Evolutionary conservation across 1,140 invertebrate species (phyloP), one percentile per base, ranked within the genome.

Genomic region (Drosophila arawakana): DNA sequence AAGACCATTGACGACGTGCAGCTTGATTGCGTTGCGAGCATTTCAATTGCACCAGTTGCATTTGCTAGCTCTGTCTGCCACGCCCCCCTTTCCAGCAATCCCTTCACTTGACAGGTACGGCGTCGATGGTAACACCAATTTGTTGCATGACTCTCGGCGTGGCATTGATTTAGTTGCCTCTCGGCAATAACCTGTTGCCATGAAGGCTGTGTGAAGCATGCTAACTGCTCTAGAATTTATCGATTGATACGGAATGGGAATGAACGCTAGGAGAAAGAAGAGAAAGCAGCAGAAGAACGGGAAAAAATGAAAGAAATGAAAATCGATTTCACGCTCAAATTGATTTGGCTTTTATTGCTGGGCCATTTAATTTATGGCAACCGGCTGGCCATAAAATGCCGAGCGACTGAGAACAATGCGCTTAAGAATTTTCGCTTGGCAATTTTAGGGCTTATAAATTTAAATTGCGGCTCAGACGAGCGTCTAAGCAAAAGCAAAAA

Each of bases 251-350:
- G 43, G 35, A 5, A 50, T 30, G 43, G 35, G 15, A 15, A 15
- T 21, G 3, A 41, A 57, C 30, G 35, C 18, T 35, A 25, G 41
- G 10, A 18, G 18, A 15, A 44, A 34, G 15, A 0, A 37, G 47
- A 30, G 25, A 2, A n/a, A 30, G 47, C 35, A 41, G 13, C 57
- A 55, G 67, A 59, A 7, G 35, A 21, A 21, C 18, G 18, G 18
- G 60, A 72, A 59, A 13, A 73, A 67, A 76, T 58, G 73, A 72
- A 46, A 39, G 57, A 63, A 76, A 77, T 74, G 80, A 83, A 88
- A 86, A 88, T 86, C 83, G 83, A 86, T 86, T 88, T 86, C 76
- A 86, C 83, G 83, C 84, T 86, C 80, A 83, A 86, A 83, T 86
- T 86, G 83, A 86, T 86, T 85, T 89, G 66, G 69, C 78, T 89